A percentile compares a stretch with the other conserved stretches of the same genome.
phyloP scores from a whole-genome alignment of 2,888 invertebrate species.

The Ochropacha duplaris region DNA sequence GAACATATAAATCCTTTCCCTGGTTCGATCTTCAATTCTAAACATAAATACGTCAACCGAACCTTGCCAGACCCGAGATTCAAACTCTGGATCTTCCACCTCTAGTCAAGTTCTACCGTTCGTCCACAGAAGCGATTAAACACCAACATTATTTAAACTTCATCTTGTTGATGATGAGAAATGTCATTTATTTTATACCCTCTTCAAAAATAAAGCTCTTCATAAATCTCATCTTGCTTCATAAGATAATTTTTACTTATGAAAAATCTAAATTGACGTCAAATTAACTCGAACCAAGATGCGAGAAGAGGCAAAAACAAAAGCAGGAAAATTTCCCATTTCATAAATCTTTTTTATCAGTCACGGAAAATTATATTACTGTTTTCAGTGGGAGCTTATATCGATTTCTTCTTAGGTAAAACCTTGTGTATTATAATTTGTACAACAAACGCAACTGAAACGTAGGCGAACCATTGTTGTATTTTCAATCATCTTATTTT shows the following conservation, averaged over 20 bases:
- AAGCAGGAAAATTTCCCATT: conserved; percentile 13
- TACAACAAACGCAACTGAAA: conserved; percentile 23
- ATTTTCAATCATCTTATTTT: conserved; percentile 26
- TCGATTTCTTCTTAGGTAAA: conserved; percentile 44
- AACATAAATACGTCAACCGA: no score
- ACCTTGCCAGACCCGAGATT: no score
- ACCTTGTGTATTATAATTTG: conserved; percentile 37
- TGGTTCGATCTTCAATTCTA: no score
- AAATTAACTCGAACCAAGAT: background rate
- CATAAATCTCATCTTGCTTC: background rate
- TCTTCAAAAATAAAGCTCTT: background rate
- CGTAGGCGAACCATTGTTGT: conserved; percentile 28
- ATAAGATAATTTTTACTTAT: background rate
- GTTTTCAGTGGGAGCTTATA: conserved; percentile 41
- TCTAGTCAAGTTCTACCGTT: no score
- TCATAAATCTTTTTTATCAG: conserved; percentile 13
- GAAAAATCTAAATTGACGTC: background rate
- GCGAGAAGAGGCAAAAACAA: conserved; percentile 10
- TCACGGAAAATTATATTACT: conserved; percentile 36
- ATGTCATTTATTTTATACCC: background rate
- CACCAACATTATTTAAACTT: no score
- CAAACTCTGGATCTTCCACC: no score
- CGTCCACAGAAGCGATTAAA: no score
- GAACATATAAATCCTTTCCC: no score
- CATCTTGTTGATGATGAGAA: background rate